Evolutionary conservation across 2,113 vertebrate species (phyloP).

Genomic region (Gobius niger): DNA sequence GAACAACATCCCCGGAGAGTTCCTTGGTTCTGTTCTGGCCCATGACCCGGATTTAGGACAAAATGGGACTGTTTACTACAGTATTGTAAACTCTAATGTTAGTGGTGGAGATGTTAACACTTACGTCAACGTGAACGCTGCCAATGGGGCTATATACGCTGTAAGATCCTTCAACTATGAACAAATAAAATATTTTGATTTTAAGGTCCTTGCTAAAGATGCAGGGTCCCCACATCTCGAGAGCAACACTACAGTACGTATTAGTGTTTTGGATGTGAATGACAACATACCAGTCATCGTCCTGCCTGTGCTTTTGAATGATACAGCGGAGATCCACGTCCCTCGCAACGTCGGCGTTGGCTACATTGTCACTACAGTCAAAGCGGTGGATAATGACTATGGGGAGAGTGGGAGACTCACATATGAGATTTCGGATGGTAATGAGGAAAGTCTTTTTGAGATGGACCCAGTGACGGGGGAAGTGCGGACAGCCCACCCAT

Average conservation of each 20-base stretch:
- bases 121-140: constrained; percentile 95
- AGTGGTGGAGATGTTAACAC: constrained; percentile 97
- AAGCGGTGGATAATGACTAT: constrained; percentile 93
- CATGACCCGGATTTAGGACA: constrained; percentile 95
- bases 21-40: constrained; percentile 92
- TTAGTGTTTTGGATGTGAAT: constrained; percentile 94
- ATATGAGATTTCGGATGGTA: constrained; percentile 95
- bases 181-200: constrained; percentile 97
- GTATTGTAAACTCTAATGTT: constrained; percentile 92
- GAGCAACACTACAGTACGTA: constrained; percentile 91
- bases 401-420: constrained; percentile 96
- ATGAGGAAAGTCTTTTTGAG: constrained; percentile 95
- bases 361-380: constrained; percentile 91
- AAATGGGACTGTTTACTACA: constrained; percentile 96
- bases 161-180: constrained; percentile 97
- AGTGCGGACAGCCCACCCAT: constrained; percentile 90
- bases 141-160: constrained; percentile 96
- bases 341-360: constrained; percentile 94
- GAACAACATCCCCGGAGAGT: constrained; percentile 98
- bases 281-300: constrained; percentile 97
- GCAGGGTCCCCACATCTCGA: constrained; percentile 93
- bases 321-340: constrained; percentile 96
- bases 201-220: constrained; percentile 94
- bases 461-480: constrained; percentile 92
- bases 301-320: constrained; percentile 89